These are phyloP conservation scores for Blastobasis adustella DNA, from an alignment of 2,888 invertebrate species.

Conservation along the genomic window DNA sequence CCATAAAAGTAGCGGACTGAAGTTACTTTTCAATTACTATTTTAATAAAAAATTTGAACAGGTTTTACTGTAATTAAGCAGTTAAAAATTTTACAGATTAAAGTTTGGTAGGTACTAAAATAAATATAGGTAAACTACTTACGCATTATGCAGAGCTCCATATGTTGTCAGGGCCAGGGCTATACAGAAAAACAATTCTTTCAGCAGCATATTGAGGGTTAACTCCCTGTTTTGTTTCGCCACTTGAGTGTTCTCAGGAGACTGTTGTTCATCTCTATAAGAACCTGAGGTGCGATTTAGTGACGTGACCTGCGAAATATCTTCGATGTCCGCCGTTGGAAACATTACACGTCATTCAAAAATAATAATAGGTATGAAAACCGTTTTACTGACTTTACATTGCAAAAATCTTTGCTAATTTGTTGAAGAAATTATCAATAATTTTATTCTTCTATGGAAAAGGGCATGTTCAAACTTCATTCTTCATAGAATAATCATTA, in stretches of 20 bases:
- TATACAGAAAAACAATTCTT: constrained; percentile 78
- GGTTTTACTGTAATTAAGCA: too few relatives aligned
- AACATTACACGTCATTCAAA: constrained; percentile 74
- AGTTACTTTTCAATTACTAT: too few relatives aligned
- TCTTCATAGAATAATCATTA: constrained; percentile 1
- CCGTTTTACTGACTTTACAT: constrained; percentile 35
- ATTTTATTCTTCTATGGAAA: not conserved
- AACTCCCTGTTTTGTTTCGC: constrained; percentile 51
- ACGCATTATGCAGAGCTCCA: constrained; percentile 83
- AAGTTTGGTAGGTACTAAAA: too few relatives aligned
- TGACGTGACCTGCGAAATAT: constrained; percentile 66
- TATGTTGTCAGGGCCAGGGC: constrained; percentile 79
- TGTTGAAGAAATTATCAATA: constrained; percentile 6
- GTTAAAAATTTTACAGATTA: too few relatives aligned
- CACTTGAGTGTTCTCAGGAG: constrained; percentile 43
- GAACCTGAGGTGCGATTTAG: constrained; percentile 41
- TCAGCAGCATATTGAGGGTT: constrained; percentile 74
- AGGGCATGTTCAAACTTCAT: constrained; percentile 33
- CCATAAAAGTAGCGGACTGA: too few relatives aligned
- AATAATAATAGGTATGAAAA: constrained; percentile 40
- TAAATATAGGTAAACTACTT: constrained; percentile 37
- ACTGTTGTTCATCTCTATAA: constrained; percentile 58
- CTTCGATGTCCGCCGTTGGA: constrained; percentile 66
- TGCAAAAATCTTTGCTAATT: constrained; percentile 24
- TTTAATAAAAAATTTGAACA: too few relatives aligned